These are phyloP conservation scores for Mimas tiliae DNA, from an alignment of 2,888 invertebrate species.

Conservation along the genomic window DNA sequence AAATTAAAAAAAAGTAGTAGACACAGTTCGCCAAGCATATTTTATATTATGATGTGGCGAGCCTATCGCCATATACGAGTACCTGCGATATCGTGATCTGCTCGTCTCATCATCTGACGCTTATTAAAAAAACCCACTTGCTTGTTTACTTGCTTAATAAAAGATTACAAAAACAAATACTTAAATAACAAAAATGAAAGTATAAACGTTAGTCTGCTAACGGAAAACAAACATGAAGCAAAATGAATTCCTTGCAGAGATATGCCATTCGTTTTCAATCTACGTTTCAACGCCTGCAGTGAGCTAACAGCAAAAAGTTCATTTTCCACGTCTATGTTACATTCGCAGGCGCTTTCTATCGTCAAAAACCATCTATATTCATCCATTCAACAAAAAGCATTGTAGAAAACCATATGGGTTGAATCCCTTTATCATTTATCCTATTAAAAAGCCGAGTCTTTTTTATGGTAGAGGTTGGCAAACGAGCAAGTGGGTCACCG, in stretches of 20 bases:
- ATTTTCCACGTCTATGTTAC: constrained; percentile 5
- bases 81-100: no score
- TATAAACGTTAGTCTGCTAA: background rate
- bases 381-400: background rate
- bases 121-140: no score
- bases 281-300: constrained; percentile 26
- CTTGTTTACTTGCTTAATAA: no score
- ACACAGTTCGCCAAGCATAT: no score
- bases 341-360: background rate
- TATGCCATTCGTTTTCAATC: constrained; percentile 22
- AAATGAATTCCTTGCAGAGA: background rate
- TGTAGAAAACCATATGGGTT: background rate
- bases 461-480: background rate
- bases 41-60: no score
- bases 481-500: no score
- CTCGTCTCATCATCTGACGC: no score
- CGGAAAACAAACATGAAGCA: background rate
- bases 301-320: constrained; percentile 16
- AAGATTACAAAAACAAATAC: background rate
- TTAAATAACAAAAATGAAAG: background rate
- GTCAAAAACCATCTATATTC: constrained; percentile 1
- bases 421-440: background rate
- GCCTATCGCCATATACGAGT: no score
- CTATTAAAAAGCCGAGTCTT: background rate
- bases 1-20: no score